phyloP scores from a whole-genome alignment of 2,888 invertebrate genomes.

The Empis stercorea region DNA sequence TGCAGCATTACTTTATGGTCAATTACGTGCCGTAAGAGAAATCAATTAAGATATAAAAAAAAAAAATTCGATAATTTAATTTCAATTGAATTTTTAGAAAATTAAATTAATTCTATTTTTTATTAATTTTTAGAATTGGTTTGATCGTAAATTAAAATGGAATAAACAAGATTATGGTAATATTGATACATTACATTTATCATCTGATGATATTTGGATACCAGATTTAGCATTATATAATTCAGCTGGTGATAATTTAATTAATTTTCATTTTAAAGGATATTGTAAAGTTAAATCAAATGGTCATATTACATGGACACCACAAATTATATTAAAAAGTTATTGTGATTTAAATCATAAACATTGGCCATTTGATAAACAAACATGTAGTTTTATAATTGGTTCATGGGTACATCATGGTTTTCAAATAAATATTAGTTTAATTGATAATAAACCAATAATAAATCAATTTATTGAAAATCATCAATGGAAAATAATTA shows the following conservation, averaged over 20 bases:
- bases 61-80: no score
- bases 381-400: conserved; percentile 48
- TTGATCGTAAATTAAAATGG: conserved; percentile 58
- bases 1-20: not conserved
- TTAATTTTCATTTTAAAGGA: conserved; percentile 46
- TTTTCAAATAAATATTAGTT: conserved; percentile 42
- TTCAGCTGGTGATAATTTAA: conserved; percentile 45
- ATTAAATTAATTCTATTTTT: not conserved
- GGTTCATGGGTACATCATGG: conserved; percentile 59
- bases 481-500: conserved; percentile 29
- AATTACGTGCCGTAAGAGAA: not conserved
- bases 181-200: conserved; percentile 43
- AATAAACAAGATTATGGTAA: conserved; percentile 50
- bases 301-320: conserved; percentile 49
- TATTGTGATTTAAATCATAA: conserved; percentile 49
- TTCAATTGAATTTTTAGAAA: no score
- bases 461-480: conserved; percentile 14
- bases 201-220: conserved; percentile 60
- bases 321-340: conserved; percentile 48
- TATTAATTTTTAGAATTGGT: conserved; percentile 46
- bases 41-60: not conserved
- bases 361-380: conserved; percentile 61
- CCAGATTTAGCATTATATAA: conserved; percentile 61
- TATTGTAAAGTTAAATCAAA: conserved; percentile 36
- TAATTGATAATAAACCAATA: conserved; percentile 12